Evolutionary conservation across 2,888 invertebrate species (phyloP).

Genomic region (Lepeophtheirus nordmannii): DNA sequence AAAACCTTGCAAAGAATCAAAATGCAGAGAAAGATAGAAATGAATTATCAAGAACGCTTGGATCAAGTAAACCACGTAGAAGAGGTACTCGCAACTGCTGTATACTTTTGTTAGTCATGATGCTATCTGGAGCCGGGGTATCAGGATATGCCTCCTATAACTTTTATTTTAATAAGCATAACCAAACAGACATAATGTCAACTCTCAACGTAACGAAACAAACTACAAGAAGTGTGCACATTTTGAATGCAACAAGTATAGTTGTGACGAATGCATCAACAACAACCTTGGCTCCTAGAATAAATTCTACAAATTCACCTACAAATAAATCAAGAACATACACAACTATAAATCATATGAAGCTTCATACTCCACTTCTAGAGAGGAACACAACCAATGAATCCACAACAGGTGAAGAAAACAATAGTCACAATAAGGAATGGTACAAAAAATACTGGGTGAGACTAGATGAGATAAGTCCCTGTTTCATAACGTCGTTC

Average conservation of each 20-base stretch:
- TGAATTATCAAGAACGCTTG: neutral
- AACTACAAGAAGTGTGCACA: too few species aligned
- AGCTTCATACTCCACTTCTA: neutral
- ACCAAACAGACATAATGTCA: too few species aligned
- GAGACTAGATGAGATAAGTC: neutral
- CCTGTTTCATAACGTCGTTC: neutral
- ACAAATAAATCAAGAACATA: too few species aligned
- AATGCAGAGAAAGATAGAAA: neutral
- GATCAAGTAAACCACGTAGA: neutral
- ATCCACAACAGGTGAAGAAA: neutral
- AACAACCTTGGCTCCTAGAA: too few species aligned
- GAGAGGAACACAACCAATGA: neutral
- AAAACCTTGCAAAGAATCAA: neutral
- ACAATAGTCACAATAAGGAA: neutral
- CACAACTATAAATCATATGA: neutral
- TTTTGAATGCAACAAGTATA: too few species aligned
- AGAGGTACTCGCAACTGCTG: neutral
- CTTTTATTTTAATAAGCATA: too few species aligned
- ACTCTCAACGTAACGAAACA: too few species aligned
- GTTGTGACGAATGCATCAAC: too few species aligned
- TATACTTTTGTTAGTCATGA: neutral
- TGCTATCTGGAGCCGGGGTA: neutral
- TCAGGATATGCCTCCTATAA: neutral
- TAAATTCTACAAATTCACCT: too few species aligned
- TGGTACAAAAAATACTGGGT: constrained; percentile 5